Evolutionary conservation across 2,888 invertebrate species (phyloP).

Genomic region (Idaea aversata): DNA sequence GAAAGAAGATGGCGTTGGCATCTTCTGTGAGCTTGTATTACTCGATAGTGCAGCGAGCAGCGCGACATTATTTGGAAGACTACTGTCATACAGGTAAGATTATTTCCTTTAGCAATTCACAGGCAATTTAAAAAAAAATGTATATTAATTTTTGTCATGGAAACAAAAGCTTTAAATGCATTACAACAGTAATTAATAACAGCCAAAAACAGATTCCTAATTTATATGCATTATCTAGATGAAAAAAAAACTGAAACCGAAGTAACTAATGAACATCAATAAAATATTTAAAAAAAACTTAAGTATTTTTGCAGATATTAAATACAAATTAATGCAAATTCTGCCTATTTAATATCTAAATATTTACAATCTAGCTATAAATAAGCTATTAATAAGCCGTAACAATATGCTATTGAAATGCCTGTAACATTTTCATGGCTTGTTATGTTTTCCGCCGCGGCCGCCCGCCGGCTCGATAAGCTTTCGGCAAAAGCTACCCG

Average conservation of each 20-base stretch:
- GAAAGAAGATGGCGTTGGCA: conserved; percentile 79
- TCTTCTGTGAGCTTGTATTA: conserved; percentile 85
- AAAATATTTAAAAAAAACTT: too few relatives aligned
- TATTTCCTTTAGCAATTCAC: background rate
- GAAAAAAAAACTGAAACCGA: too few relatives aligned
- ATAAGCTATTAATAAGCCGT: background rate
- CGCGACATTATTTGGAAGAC: conserved; percentile 84
- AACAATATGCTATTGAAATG: background rate
- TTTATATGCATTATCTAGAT: too few relatives aligned
- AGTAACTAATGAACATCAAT: too few relatives aligned
- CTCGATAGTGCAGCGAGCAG: conserved; percentile 84
- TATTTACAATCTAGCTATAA: background rate
- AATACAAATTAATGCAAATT: too few relatives aligned
- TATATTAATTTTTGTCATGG: background rate
- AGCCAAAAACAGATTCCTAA: too few relatives aligned
- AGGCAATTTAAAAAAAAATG: conserved; percentile 2
- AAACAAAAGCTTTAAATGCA: too few relatives aligned
- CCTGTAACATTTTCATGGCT: background rate
- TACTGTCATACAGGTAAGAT: conserved; percentile 83
- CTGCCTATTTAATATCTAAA: background rate
- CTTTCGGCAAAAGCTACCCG: background rate
- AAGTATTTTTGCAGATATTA: too few relatives aligned
- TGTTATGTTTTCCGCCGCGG: background rate
- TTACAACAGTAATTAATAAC: too few relatives aligned
- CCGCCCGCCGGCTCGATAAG: background rate